phyloP scores from a whole-genome alignment of 2,888 invertebrate genomes.

The Meloe dianella region DNA sequence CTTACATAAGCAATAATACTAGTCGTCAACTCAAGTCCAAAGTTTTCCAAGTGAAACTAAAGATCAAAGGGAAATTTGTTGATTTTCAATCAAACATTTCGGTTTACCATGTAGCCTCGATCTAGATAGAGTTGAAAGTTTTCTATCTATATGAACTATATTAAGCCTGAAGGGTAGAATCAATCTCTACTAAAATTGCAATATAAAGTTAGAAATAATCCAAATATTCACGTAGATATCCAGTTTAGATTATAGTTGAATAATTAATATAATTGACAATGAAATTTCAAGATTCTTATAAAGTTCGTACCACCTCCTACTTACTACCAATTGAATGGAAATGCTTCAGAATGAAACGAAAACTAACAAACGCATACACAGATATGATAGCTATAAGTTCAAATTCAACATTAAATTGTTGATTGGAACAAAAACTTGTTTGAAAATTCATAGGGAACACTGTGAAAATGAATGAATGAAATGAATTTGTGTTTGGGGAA shows the following conservation, averaged over 20 bases:
- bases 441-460: background rate
- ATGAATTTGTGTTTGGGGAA: too few relatives aligned
- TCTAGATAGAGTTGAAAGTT: too few relatives aligned
- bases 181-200: background rate
- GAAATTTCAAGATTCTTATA: too few relatives aligned
- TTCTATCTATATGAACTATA: background rate
- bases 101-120: slow-evolving; percentile 10
- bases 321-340: too few relatives aligned
- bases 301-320: too few relatives aligned
- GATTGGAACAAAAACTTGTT: too few relatives aligned
- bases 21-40: background rate
- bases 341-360: too few relatives aligned
- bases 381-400: too few relatives aligned
- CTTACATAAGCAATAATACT: too few relatives aligned
- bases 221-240: background rate
- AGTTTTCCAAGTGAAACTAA: slow-evolving; percentile 16
- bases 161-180: slow-evolving; percentile 10
- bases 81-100: slow-evolving; percentile 26
- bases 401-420: too few relatives aligned
- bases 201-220: background rate
- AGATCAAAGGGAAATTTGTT: slow-evolving; percentile 29
- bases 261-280: background rate
- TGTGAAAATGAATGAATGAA: background rate
- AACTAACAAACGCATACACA: too few relatives aligned
- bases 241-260: background rate